These are phyloP conservation scores for Pseudorhombus dupliciocellatus DNA, from an alignment of 2,113 vertebrate species.

Conservation along the genomic window DNA sequence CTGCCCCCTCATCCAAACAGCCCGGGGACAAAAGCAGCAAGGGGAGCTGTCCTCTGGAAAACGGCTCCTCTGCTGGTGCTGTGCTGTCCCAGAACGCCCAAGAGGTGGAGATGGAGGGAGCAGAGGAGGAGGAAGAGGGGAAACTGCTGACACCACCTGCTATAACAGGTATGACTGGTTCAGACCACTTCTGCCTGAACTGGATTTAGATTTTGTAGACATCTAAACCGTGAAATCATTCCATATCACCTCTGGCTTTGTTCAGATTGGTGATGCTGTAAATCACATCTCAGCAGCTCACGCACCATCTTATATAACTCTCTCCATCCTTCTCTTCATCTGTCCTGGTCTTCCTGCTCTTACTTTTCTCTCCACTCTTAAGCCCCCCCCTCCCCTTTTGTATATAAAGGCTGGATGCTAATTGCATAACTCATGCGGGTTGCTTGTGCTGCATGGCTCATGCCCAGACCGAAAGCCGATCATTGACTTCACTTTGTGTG, in stretches of 20 bases:
- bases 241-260: background rate
- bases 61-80: conserved; percentile 20
- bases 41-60: conserved; percentile 26
- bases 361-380: background rate
- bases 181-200: background rate
- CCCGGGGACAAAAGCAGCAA: conserved; percentile 22
- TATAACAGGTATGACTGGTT: conserved; percentile 76
- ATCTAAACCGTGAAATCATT: background rate
- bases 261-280: background rate
- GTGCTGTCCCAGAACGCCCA: conserved; percentile 26
- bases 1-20: conserved; percentile 47
- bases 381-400: background rate
- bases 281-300: background rate
- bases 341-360: background rate
- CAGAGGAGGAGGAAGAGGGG: conserved; percentile 61
- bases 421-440: conserved; percentile 25
- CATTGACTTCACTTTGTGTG: conserved; percentile 70
- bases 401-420: conserved; percentile 1
- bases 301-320: background rate
- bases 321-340: conserved; percentile 16
- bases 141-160: conserved; percentile 38
- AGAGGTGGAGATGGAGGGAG: conserved; percentile 71
- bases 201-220: background rate
- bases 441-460: conserved; percentile 55
- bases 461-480: conserved; percentile 44